Base-by-base conservation (phyloP, 1,140 invertebrate species). In the Drosophila pruinosa region DNA sequence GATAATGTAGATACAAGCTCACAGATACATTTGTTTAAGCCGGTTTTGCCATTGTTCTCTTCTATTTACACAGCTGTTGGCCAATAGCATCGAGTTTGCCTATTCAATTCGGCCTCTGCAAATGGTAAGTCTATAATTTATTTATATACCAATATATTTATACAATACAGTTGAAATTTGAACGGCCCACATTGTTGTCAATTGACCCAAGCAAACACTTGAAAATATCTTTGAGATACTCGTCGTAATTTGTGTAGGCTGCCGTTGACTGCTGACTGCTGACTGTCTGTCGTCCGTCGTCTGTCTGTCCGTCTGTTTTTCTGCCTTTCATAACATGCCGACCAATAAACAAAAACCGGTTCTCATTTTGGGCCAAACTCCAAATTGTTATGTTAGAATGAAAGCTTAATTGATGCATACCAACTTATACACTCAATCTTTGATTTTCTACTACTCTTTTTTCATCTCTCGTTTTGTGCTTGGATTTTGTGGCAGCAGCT, bases 381-480 rank as follows among this genome's bases (percentile, higher is more conserved):
- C 61, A 86, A 80, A 86, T 68, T 72, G 31, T 58, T 56, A 64
- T 79, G 75, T 72, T 80, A 81, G 82, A 86, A 81, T 77, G 57
- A 71, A 72, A 81, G 77, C 81, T 74, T 86, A 86, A 85, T 85
- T 85, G 82, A 81, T 85, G 82, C 81, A 86, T 64, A 77, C 14
- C 12, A 48, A 38, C 52, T 77, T 28, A 63, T 15, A 57, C 28
- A 72, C 59, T 14, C 31, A 26, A 47, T 57, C 19, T 53, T 63
- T 74, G 52, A 57, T 70, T 56, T 70, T 50, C 39, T 38, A 4
- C 22, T n/a, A 1, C 56, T 47, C 24, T 17, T 24, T 17, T 45
- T 10, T 22, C n/a, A n/a, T n/a, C n/a, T 39, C 4, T 36, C 17
- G 12, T 39, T 14, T 14, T 38, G 6, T 36, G n/a, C 15, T 26